Percentiles rank a stretch among this genome's conserved stretches.
phyloP scores from a whole-genome alignment of 2,888 invertebrate genomes.

The Drosophila acutilabella region DNA sequence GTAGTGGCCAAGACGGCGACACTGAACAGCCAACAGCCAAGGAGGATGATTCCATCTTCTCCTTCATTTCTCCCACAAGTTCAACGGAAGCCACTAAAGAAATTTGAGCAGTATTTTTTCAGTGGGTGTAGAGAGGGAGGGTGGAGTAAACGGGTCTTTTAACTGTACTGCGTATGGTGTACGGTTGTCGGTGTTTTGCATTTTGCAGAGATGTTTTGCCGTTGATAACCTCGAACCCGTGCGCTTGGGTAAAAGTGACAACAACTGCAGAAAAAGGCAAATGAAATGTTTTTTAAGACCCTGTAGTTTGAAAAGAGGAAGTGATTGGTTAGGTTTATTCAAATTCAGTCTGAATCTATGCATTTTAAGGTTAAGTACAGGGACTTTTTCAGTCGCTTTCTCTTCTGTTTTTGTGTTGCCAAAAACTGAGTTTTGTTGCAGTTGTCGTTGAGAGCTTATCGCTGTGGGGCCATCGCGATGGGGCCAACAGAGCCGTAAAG shows the following conservation, averaged over 20 bases:
- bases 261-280: slow-evolving; percentile 35
- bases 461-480: slow-evolving; percentile 61
- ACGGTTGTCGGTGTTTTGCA: slow-evolving; percentile 44
- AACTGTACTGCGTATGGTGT: slow-evolving; percentile 51
- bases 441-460: slow-evolving; percentile 54
- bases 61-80: slow-evolving; percentile 36
- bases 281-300: slow-evolving; percentile 47
- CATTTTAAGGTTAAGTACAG: not conserved
- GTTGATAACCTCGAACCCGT: slow-evolving; percentile 48
- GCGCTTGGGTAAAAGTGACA: slow-evolving; percentile 50
- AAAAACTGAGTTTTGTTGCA: slow-evolving; percentile 27
- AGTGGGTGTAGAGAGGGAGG: not conserved
- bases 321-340: not conserved
- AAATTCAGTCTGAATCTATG: too few relatives aligned
- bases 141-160: slow-evolving; percentile 29
- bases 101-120: slow-evolving; percentile 4
- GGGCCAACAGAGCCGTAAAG: slow-evolving; percentile 73
- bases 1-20: slow-evolving; percentile 17
- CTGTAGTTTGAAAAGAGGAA: not conserved
- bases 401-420: slow-evolving; percentile 3
- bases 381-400: not conserved
- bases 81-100: slow-evolving; percentile 74
- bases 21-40: slow-evolving; percentile 27
- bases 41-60: slow-evolving; percentile 2
- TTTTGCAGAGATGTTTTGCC: slow-evolving; percentile 55